A percentile compares a stretch with the other conserved stretches of the same genome.
phyloP scores from a whole-genome alignment of 2,113 vertebrate species.

The zebrafish (Danio rerio) region DNA sequence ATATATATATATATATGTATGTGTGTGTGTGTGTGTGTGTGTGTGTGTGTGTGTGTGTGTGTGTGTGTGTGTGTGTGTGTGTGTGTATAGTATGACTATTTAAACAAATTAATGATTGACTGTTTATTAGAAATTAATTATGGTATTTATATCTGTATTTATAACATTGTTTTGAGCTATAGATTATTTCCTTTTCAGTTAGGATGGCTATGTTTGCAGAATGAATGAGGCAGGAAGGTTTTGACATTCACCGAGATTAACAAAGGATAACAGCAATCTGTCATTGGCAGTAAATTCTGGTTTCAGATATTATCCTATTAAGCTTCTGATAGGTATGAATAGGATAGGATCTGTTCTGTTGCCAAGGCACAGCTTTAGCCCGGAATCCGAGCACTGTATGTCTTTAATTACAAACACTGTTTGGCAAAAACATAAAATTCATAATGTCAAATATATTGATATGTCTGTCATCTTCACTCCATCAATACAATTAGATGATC shows the following conservation, averaged over 20 bases:
- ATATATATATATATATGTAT: too few relatives aligned
- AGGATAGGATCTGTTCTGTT: constrained; percentile 30
- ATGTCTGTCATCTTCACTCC: too few relatives aligned
- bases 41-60: too few relatives aligned
- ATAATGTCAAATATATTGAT: too few relatives aligned
- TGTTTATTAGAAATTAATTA: too few relatives aligned
- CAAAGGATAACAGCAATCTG: constrained; percentile 17
- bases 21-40: too few relatives aligned
- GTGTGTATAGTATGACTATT: neutral
- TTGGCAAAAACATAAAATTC: constrained; percentile 8
- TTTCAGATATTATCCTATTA: constrained; percentile 29
- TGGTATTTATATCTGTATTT: neutral
- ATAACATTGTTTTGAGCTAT: neutral
- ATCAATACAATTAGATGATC: neutral
- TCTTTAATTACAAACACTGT: neutral
- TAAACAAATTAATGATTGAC: too few relatives aligned
- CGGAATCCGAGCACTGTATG: neutral
- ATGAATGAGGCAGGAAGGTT: neutral
- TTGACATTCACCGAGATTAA: neutral
- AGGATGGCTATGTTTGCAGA: neutral
- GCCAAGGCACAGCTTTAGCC: constrained; percentile 13
- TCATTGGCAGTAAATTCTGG: neutral
- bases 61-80: neutral
- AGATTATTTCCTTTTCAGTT: neutral
- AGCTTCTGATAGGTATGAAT: neutral